Conservation (phyloP, 2,797 vertebrate species). For the Acipenser oxyrinchus region DNA sequence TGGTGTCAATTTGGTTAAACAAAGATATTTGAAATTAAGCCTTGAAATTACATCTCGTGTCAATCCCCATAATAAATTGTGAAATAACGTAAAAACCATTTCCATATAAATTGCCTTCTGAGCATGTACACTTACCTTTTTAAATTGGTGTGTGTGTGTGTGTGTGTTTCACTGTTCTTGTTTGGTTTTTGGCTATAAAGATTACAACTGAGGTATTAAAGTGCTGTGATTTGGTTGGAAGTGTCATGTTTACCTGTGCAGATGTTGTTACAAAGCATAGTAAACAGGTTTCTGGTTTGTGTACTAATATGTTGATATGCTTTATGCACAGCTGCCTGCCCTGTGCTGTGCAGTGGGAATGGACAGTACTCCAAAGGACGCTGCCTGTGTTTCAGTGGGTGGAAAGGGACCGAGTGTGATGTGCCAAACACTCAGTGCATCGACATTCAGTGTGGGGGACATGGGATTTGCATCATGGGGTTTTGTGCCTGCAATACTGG, state of each 20-base stretch:
- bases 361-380: conserved; percentile 95
- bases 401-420: conserved; percentile 95
- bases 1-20: neutral
- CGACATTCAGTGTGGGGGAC: conserved; percentile 82
- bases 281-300: neutral
- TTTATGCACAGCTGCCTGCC: conserved; percentile 76
- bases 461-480: conserved; percentile 84
- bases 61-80: too few species aligned
- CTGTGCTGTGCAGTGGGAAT: conserved; percentile 88
- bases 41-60: too few species aligned
- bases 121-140: too few species aligned
- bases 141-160: too few species aligned
- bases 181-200: too few species aligned
- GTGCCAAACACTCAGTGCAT: conserved; percentile 81
- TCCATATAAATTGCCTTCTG: too few species aligned
- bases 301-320: conserved; percentile 2
- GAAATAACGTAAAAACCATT: too few species aligned
- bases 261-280: neutral
- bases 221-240: neutral
- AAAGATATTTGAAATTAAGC: too few species aligned
- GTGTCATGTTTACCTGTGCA: too few species aligned
- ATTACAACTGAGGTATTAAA: neutral
- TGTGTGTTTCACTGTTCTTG: too few species aligned
- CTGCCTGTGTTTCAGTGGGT: conserved; percentile 94
- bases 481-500: conserved; percentile 88